Percentiles rank a stretch among this genome's conserved stretches.
Evolutionary conservation across 1,140 invertebrate species (phyloP).

Genomic region (Drosophila melanogaster): DNA sequence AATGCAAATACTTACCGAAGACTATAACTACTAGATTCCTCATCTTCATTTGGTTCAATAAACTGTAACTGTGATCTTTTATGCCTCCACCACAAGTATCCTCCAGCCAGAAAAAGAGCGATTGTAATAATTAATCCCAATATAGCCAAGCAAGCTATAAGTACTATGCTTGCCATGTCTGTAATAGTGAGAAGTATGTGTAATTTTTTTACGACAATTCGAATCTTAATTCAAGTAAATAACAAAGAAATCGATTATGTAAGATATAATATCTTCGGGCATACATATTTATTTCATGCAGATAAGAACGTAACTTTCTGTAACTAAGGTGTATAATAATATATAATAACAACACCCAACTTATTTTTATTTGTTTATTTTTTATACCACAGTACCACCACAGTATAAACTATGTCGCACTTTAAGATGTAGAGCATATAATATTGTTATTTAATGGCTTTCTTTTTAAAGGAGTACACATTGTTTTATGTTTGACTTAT

Average conservation of each 20-base stretch:
- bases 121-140: slow-evolving; percentile 80
- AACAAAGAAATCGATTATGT: background rate
- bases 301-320: slow-evolving; percentile 21
- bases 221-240: background rate
- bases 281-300: slow-evolving; percentile 13
- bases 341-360: background rate
- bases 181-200: slow-evolving; percentile 5
- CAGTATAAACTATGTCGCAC: background rate
- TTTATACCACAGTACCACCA: background rate
- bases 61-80: slow-evolving; percentile 84
- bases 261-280: slow-evolving; percentile 5
- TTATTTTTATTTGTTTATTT: background rate
- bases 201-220: background rate
- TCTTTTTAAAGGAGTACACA: background rate
- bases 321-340: slow-evolving; percentile 7
- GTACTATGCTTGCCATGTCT: slow-evolving; percentile 80
- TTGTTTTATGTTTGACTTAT: background rate
- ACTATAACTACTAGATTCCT: slow-evolving; percentile 82
- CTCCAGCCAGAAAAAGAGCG: slow-evolving; percentile 80
- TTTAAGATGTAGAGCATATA: background rate
- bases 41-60: slow-evolving; percentile 83
- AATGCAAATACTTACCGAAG: slow-evolving; percentile 58
- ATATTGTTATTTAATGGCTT: background rate
- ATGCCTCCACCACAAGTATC: slow-evolving; percentile 84
- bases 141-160: slow-evolving; percentile 77